phyloP scores from a whole-genome alignment of 2,888 invertebrate species.

The Idaea straminata region DNA sequence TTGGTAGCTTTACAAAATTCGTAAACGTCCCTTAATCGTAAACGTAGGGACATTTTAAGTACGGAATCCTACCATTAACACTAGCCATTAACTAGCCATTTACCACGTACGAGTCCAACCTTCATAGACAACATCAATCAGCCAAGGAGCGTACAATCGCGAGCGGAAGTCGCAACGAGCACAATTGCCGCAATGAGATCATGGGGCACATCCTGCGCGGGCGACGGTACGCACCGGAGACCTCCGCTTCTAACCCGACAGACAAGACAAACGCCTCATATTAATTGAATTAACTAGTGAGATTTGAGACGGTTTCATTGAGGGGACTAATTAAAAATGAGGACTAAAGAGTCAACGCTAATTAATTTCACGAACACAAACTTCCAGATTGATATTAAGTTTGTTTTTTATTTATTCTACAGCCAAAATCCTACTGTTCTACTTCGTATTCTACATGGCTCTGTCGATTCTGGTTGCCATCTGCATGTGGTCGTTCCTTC shows the following conservation, averaged over 20 bases:
- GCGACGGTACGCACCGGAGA: slow-evolving; percentile 27
- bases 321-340: background rate
- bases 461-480: slow-evolving; percentile 95
- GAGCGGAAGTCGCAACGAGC: slow-evolving; percentile 49
- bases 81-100: background rate
- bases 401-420: slow-evolving; percentile 45
- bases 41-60: no score
- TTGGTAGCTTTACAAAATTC: no score
- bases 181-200: slow-evolving; percentile 61
- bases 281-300: slow-evolving; percentile 9
- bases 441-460: slow-evolving; percentile 94
- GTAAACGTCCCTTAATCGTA: no score
- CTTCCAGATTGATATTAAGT: background rate
- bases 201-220: slow-evolving; percentile 54
- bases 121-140: slow-evolving; percentile 23
- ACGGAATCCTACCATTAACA: background rate
- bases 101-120: slow-evolving; percentile 14
- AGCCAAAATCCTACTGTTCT: slow-evolving; percentile 98
- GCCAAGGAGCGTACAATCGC: slow-evolving; percentile 32
- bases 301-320: background rate
- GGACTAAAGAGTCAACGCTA: background rate
- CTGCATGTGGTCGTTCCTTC: slow-evolving; percentile 96
- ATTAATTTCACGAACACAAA: background rate
- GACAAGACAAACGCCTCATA: slow-evolving; percentile 29
- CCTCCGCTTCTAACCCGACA: slow-evolving; percentile 31